Percentiles rank a stretch among this genome's conserved stretches.
phyloP scores from a whole-genome alignment of 2,888 invertebrate genomes.

The Nymphalis c-album region DNA sequence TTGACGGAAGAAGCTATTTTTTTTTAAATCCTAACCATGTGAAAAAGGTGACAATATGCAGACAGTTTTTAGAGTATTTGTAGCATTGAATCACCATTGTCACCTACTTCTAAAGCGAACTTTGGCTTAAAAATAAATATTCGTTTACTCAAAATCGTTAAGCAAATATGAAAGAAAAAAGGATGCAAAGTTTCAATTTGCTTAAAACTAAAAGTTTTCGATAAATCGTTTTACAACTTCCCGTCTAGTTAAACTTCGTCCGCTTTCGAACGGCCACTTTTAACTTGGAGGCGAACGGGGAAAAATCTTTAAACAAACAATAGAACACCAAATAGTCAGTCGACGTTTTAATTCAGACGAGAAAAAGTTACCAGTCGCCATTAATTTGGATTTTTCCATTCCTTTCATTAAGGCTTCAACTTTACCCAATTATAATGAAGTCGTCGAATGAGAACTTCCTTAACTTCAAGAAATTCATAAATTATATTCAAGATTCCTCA shows the following conservation, averaged over 20 bases:
- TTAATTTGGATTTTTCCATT: constrained; percentile 43
- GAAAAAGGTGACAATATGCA: no score
- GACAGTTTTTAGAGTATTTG: no score
- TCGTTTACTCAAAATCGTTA: not conserved
- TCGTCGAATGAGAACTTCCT: not conserved
- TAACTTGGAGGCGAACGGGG: constrained; percentile 15
- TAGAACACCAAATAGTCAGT: constrained; percentile 53
- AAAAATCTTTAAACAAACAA: constrained; percentile 48
- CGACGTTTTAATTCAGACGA: constrained; percentile 55
- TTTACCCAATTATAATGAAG: constrained; percentile 29
- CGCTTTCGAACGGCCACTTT: constrained; percentile 8
- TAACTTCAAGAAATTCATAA: constrained; percentile 8
- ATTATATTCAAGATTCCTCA: constrained; percentile 9
- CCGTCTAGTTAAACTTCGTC: constrained; percentile 20
- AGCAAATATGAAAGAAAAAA: constrained; percentile 26
- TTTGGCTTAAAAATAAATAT: not conserved
- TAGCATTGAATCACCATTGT: no score
- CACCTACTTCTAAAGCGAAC: no score
- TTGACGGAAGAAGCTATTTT: no score
- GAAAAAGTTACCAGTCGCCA: constrained; percentile 20
- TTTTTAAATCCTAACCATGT: no score
- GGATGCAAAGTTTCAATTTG: constrained; percentile 24
- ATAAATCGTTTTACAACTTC: constrained; percentile 23
- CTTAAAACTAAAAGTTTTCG: constrained; percentile 24
- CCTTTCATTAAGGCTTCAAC: constrained; percentile 64